Conservation (phyloP, 2,888 invertebrate species). For the Ptychoptera contaminata region DNA sequence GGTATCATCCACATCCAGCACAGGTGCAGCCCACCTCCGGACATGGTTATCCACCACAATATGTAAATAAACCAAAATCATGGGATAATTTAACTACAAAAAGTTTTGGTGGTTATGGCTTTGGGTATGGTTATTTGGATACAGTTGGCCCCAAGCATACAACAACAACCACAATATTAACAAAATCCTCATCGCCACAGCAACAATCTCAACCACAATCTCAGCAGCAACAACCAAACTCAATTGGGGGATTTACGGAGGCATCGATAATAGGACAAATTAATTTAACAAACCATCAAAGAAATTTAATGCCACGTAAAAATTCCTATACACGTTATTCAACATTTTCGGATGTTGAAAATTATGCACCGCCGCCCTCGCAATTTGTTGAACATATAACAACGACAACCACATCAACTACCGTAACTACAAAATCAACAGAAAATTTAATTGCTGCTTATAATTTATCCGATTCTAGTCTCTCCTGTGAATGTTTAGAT, state of each 20-base stretch:
- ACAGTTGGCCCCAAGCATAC: constrained; percentile 34
- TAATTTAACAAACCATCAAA: constrained; percentile 36
- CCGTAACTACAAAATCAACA: constrained; percentile 56
- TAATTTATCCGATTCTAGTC: constrained; percentile 46
- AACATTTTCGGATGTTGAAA: constrained; percentile 29
- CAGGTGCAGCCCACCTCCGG: constrained; percentile 30
- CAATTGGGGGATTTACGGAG: constrained; percentile 17
- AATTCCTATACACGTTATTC: constrained; percentile 30
- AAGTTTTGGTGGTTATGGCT: constrained; percentile 72
- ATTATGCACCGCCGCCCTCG: constrained; percentile 31
- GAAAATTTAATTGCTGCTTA: constrained; percentile 59
- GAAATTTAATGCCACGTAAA: constrained; percentile 32
- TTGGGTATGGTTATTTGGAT: constrained; percentile 71
- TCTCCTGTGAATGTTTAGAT: constrained; percentile 56
- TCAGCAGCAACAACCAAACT: constrained; percentile 31
- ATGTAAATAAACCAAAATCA: constrained; percentile 61
- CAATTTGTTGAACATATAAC: constrained; percentile 31
- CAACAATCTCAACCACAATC: constrained; percentile 17
- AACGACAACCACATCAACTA: constrained; percentile 33
- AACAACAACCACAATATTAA: constrained; percentile 7
- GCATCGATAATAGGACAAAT: constrained; percentile 23
- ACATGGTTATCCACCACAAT: constrained; percentile 30
- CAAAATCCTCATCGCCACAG: neutral
- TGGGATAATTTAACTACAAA: constrained; percentile 83
- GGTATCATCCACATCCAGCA: constrained; percentile 27